Evolutionary conservation across 2,888 invertebrate species (phyloP).

Genomic region (Bugula neritina): DNA sequence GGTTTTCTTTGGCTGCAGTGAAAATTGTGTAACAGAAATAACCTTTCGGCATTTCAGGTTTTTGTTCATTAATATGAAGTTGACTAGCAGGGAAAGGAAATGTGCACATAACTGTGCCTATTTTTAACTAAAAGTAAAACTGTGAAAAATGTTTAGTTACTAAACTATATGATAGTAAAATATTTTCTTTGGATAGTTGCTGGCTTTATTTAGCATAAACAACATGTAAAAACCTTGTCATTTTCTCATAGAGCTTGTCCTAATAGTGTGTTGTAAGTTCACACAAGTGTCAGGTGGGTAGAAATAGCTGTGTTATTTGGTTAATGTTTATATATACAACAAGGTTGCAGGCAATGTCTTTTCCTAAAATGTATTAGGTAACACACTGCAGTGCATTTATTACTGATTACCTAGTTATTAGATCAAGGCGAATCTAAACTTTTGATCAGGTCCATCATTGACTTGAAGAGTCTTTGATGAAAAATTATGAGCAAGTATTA

Average conservation of each 20-base stretch:
- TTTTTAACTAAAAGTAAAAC: neutral
- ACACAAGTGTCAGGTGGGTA: conserved; percentile 24
- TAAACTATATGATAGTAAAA: neutral
- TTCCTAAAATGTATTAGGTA: no score
- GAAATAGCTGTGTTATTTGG: conserved; percentile 6
- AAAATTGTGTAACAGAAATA: neutral
- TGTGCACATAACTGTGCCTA: neutral
- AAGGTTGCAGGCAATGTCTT: neutral
- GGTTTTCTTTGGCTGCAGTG: neutral
- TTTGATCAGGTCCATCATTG: neutral
- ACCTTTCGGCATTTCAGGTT: neutral
- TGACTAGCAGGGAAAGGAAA: neutral
- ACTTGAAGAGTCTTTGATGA: neutral
- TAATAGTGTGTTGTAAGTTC: neutral
- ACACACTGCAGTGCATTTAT: no score
- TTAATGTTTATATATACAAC: conserved; percentile 19
- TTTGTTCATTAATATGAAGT: neutral
- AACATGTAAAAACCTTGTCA: conserved; percentile 8
- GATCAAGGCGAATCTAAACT: no score
- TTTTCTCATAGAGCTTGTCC: conserved; percentile 6
- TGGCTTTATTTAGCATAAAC: conserved; percentile 22
- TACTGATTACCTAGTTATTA: no score
- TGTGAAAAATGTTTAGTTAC: conserved; percentile 13
- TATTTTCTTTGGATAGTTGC: conserved; percentile 9
- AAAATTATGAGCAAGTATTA: conserved; percentile 1